Percentiles rank a stretch among this genome's conserved stretches.
phyloP scores from a whole-genome alignment of 2,888 invertebrate species.

The Thymelicus lineola region DNA sequence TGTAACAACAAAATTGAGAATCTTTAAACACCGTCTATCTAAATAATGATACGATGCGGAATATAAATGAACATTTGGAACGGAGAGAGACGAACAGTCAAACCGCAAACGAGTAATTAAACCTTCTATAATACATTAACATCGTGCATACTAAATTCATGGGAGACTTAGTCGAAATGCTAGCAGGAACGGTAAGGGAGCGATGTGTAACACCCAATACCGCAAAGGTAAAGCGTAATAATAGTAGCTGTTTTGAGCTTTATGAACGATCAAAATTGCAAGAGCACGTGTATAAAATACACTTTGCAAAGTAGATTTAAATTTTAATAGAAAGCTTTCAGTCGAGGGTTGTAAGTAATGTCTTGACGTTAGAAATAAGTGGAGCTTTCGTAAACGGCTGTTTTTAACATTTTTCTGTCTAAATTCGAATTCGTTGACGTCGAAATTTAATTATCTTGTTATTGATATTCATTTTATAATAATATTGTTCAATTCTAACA shows the following conservation, averaged over 20 bases:
- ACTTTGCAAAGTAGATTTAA: conserved; percentile 85
- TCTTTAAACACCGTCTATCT: background rate
- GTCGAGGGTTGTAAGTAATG: conserved; percentile 81
- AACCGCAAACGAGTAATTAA: conserved; percentile 81
- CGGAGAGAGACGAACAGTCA: conserved; percentile 50
- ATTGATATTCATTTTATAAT: background rate
- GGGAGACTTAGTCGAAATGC: conserved; percentile 73
- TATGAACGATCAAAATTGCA: conserved; percentile 85
- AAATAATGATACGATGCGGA: conserved; percentile 40
- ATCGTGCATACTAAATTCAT: conserved; percentile 78
- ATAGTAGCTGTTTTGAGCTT: conserved; percentile 80
- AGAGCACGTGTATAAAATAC: conserved; percentile 84
- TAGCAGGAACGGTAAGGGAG: conserved; percentile 68
- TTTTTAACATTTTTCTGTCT: conserved; percentile 25
- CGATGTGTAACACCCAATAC: conserved; percentile 80
- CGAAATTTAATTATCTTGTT: background rate
- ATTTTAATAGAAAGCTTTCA: conserved; percentile 84
- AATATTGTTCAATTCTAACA: background rate
- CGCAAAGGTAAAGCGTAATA: conserved; percentile 80
- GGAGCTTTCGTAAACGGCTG: conserved; percentile 55
- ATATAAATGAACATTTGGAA: conserved; percentile 56
- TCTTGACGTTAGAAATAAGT: conserved; percentile 76
- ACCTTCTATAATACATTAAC: conserved; percentile 81
- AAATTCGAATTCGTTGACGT: conserved; percentile 23
- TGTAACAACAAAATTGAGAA: conserved; percentile 5